These are phyloP conservation scores for Drosophila mercatorum DNA, from an alignment of 2,888 invertebrate species.

Conservation along the genomic window DNA sequence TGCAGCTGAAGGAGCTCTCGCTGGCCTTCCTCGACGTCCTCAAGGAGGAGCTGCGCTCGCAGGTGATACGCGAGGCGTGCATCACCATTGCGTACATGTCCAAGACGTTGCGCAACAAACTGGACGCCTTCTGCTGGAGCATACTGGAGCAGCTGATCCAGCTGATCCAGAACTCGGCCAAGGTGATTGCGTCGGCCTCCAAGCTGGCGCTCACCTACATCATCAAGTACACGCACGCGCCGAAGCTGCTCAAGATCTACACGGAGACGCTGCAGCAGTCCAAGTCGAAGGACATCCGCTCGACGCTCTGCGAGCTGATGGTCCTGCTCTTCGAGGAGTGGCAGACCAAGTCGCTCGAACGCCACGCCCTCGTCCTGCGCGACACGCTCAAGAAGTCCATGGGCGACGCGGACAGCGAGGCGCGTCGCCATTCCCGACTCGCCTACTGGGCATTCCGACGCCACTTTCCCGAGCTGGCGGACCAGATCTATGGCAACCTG, in stretches of 20 bases:
- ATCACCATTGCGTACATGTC: slow-evolving; percentile 97
- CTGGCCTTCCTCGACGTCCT: slow-evolving; percentile 92
- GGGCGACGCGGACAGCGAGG: slow-evolving; percentile 96
- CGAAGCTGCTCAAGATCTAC: slow-evolving; percentile 92
- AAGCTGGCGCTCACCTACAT: slow-evolving; percentile 94
- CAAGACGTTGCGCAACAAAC: slow-evolving; percentile 91
- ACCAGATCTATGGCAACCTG: slow-evolving; percentile 91
- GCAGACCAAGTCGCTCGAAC: slow-evolving; percentile 93
- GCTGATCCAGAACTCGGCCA: slow-evolving; percentile 97
- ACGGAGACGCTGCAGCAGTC: slow-evolving; percentile 90
- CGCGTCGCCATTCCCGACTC: slow-evolving; percentile 89
- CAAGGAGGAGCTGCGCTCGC: slow-evolving; percentile 95
- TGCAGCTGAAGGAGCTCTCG: slow-evolving; percentile 91
- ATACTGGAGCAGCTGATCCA: slow-evolving; percentile 93
- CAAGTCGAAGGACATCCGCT: slow-evolving; percentile 96
- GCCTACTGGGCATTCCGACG: slow-evolving; percentile 96
- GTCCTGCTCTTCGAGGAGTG: slow-evolving; percentile 93
- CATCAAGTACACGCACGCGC: slow-evolving; percentile 92
- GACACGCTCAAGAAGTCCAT: slow-evolving; percentile 95
- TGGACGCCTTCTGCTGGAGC: slow-evolving; percentile 94
- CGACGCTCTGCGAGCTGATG: slow-evolving; percentile 91
- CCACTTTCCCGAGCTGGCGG: slow-evolving; percentile 96
- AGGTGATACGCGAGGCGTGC: slow-evolving; percentile 95
- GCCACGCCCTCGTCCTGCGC: slow-evolving; percentile 90
- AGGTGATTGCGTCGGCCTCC: slow-evolving; percentile 96